Percentiles rank a stretch among this genome's conserved stretches.
phyloP scores from a whole-genome alignment of 2,888 invertebrate species.

The Ophion ellenae region DNA sequence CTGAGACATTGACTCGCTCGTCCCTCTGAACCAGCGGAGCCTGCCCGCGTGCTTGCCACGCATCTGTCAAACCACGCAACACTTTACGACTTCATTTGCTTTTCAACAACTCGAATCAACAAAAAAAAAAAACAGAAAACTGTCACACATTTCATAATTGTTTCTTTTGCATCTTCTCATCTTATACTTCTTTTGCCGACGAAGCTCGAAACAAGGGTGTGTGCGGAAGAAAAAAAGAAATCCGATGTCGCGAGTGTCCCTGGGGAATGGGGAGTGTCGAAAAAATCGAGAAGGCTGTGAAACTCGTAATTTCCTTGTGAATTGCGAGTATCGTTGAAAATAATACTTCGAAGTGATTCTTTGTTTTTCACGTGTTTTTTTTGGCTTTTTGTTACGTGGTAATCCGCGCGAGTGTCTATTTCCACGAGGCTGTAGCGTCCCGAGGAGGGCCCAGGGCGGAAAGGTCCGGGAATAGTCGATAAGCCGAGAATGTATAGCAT shows the following conservation, averaged over 20 bases:
- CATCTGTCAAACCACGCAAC: slow-evolving; percentile 66
- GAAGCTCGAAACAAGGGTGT: too few species aligned
- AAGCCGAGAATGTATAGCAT: slow-evolving; percentile 69
- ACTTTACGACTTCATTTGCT: too few species aligned
- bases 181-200: too few species aligned
- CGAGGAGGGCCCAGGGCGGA: background rate
- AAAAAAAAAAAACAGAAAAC: too few species aligned
- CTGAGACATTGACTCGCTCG: slow-evolving; percentile 60
- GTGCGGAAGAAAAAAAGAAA: background rate
- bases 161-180: too few species aligned
- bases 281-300: background rate
- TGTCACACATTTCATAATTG: too few species aligned
- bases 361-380: background rate
- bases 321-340: background rate
- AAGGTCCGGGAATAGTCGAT: background rate
- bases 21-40: slow-evolving; percentile 42
- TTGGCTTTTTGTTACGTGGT: background rate
- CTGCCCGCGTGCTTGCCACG: slow-evolving; percentile 66
- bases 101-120: too few species aligned
- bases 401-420: background rate
- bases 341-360: background rate
- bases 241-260: background rate
- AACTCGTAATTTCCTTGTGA: background rate
- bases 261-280: background rate
- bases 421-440: background rate